Evolutionary conservation across 2,888 invertebrate genomes (phyloP), one percentile per base, ranked within the genome.

Genomic region (Microplitis deprimator): DNA sequence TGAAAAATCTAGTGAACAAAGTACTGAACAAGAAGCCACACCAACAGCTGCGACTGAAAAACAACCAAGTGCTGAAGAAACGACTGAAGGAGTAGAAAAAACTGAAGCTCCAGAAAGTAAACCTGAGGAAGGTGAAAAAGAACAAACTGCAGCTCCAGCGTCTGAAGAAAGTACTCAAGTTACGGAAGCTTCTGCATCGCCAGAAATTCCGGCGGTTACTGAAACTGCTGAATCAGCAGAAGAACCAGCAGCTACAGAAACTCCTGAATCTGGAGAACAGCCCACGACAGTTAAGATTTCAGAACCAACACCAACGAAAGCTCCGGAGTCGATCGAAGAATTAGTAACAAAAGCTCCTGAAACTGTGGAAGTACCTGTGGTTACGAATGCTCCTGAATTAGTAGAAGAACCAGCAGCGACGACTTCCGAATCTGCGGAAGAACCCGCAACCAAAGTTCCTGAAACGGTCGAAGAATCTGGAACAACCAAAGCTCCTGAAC

Each of bases 101-200:
- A 39, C 77, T 71, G 70, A 72, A 72, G 75, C 79, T 8, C 82
- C 82, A 6, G 80, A 79, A 77, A 59, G 76, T 13, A 65, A 20
- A 0, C 65, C 20, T 6, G 65, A 38, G n/a, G 13, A 68, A 10
- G 70, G 80, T 6, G 80, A 82, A 77, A 75, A 77, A 59, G 62
- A 62, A n/a, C n/a, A 62, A n/a, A 62, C 29, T 29, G 29, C 3
- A 29, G 29, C 29, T 29, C 29, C 29, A 29, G 4, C 81, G 6
- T 79, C 65, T 13, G 20, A 65, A 65, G 13, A 38, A 29, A 13
- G 13, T 6, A 29, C 7, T 13, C 6, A 29, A 5, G 29, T 29
- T 65, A 29, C 17, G 1, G 38, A 20, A 38, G 13, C 65, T 8
- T 7, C 6, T 62, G 62, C 62, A 20, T 17, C 20, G 1, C 13